These are phyloP conservation scores for Cuniculus paca DNA, from an alignment of 2,797 vertebrate genomes.

Conservation along the genomic window DNA sequence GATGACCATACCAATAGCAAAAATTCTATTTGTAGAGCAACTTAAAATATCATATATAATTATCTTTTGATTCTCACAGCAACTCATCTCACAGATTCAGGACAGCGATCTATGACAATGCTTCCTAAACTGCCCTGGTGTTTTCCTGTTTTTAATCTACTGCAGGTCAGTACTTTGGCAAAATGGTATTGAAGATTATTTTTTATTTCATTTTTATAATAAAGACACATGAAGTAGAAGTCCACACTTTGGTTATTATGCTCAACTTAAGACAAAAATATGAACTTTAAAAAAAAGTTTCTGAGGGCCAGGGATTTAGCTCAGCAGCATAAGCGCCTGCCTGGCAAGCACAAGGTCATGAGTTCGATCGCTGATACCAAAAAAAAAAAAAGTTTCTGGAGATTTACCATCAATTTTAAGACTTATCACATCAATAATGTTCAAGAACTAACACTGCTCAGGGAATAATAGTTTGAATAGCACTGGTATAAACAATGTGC, in stretches of 20 bases:
- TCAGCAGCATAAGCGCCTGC: too few species aligned
- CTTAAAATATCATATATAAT: neutral
- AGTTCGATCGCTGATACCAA: too few species aligned
- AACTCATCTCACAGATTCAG: neutral
- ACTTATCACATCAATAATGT: neutral
- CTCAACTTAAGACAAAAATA: neutral
- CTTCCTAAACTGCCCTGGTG: neutral
- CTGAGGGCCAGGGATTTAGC: too few species aligned
- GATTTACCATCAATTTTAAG: neutral
- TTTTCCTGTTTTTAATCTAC: neutral
- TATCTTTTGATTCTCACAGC: neutral
- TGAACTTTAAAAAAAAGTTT: neutral
- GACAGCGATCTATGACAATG: neutral
- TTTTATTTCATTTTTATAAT: neutral
- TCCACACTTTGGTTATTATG: neutral
- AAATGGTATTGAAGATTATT: neutral
- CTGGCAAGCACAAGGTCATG: too few species aligned
- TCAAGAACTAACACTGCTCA: neutral
- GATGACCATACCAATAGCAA: neutral
- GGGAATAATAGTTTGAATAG: neutral
- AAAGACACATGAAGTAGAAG: constrained; percentile 5
- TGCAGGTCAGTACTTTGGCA: neutral
- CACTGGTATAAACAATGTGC: neutral
- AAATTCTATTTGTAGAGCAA: neutral
- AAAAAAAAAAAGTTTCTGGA: neutral